Conservation (phyloP, 1,140 invertebrate genomes). For the Telenomus remus region DNA sequence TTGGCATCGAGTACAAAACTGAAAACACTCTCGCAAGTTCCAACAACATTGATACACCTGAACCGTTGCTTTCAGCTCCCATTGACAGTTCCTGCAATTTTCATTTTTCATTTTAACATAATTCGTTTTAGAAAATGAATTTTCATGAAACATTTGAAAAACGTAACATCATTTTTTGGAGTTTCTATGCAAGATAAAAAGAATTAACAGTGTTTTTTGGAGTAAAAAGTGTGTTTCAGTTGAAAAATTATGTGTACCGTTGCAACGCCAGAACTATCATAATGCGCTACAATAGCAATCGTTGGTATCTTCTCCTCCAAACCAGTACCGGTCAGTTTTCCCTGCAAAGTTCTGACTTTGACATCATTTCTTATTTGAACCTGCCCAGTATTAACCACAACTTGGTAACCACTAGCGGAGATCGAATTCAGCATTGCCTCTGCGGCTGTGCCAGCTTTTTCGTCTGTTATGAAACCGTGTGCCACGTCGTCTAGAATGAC, state of each 20-base stretch:
- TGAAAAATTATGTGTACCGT: no score
- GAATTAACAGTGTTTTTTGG: no score
- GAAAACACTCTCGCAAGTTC: slow-evolving; percentile 94
- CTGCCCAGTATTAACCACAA: slow-evolving; percentile 84
- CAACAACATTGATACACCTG: slow-evolving; percentile 91
- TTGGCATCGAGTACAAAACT: slow-evolving; percentile 87
- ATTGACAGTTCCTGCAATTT: slow-evolving; percentile 50
- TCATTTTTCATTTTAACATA: no score
- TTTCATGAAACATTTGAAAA: no score
- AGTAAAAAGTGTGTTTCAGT: no score
- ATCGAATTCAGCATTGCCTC: slow-evolving; percentile 89
- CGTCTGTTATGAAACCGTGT: slow-evolving; percentile 75
- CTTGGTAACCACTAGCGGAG: slow-evolving; percentile 94
- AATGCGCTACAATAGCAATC: slow-evolving; percentile 69
- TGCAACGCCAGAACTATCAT: slow-evolving; percentile 41
- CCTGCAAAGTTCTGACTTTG: slow-evolving; percentile 89
- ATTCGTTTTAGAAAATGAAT: not conserved
- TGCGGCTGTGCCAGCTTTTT: slow-evolving; percentile 80
- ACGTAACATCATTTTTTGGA: no score
- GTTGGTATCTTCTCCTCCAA: slow-evolving; percentile 81
- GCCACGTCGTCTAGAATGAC: slow-evolving; percentile 85
- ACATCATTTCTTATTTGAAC: slow-evolving; percentile 84
- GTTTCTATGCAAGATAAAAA: no score
- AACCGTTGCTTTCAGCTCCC: slow-evolving; percentile 89
- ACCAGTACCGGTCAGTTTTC: slow-evolving; percentile 88